Conservation (phyloP, 2,797 vertebrate genomes). For the Sebastes trivittatus region DNA sequence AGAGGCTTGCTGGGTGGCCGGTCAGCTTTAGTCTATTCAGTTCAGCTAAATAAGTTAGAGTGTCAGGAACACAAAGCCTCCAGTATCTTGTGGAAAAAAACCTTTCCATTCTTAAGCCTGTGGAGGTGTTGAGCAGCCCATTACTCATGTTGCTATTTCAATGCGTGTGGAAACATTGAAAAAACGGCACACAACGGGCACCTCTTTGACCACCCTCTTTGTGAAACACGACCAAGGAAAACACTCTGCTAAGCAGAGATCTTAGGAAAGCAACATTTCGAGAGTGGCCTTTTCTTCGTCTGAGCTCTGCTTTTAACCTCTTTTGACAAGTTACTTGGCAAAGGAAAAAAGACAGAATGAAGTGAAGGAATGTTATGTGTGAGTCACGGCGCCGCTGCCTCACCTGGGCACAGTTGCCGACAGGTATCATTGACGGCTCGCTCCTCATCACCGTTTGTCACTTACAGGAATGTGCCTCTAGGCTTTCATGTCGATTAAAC, state of each 20-base stretch:
- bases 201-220: conserved; percentile 45
- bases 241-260: conserved; percentile 30
- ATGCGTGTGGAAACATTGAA: conserved; percentile 43
- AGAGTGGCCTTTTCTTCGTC: conserved; percentile 16
- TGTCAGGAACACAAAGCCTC: conserved; percentile 72
- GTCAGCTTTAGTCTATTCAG: conserved; percentile 68
- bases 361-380: conserved; percentile 24
- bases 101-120: conserved; percentile 53
- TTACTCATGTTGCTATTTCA: conserved; percentile 71
- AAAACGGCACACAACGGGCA: conserved; percentile 20
- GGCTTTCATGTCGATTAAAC: conserved; percentile 38
- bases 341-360: conserved; percentile 19
- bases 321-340: conserved; percentile 38
- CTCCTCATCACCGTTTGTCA: conserved; percentile 39
- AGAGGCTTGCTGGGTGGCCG: conserved; percentile 66
- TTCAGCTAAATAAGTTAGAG: conserved; percentile 58
- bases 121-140: conserved; percentile 71
- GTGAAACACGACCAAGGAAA: conserved; percentile 45
- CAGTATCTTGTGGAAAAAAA: conserved; percentile 55
- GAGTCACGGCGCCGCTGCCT: conserved; percentile 25
- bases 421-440: conserved; percentile 27
- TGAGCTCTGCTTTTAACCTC: conserved; percentile 15
- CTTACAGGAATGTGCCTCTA: conserved; percentile 33
- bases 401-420: conserved; percentile 44
- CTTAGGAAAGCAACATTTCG: conserved; percentile 24